Base-by-base conservation (phyloP, 2,888 invertebrate genomes). In the Epiblema foenella region DNA sequence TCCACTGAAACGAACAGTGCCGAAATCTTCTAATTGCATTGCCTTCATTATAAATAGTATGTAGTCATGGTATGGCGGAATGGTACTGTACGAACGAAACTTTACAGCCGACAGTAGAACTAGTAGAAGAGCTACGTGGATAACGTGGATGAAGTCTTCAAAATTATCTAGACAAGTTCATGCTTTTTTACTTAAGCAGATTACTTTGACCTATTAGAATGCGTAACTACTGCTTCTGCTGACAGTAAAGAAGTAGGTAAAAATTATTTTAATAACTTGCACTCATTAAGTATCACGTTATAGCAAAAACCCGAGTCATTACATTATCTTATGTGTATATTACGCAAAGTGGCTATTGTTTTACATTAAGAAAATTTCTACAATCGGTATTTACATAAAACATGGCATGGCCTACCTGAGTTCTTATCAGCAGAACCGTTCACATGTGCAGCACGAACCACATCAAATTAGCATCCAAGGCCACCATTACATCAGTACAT, bases 361-460 rank as follows among this genome's bases (percentile, higher is more conserved):
- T 63, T 15, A 17, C 20, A 60, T 10, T 37, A 64, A 20, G 10
- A 39, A 39, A 20, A 39, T 24, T 15, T 54, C 39, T 20, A 39
- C 64, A 49, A 15, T 39, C 18, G 49, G 9, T 52, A 20, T n/a
- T 20, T 39, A 17, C 54, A 64, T 64, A 64, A 64, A 64, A 52
- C 52, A 12, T 37, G 51, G 51, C 52, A 54, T 20, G 12, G 15
- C 29, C 15, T 64, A 64, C 64, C 64, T 64, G 52, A 18, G 8
- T 54, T 39, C 33, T 64, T 64, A 64, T 64, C 64, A 54, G 39
- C 12, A 39, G 15, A 64, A 39, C 39, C 39, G 52, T 54, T 51
- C 39, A 39, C 9, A 20, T 37, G 15, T 37, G 46, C 46, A 58
- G 18, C 58, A 18, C 49, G 29, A 52, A 64, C 64, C 37, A 37